Evolutionary conservation across 2,888 invertebrate species (phyloP), one percentile per base, ranked within the genome.

Genomic region (Zele albiditarsus): DNA sequence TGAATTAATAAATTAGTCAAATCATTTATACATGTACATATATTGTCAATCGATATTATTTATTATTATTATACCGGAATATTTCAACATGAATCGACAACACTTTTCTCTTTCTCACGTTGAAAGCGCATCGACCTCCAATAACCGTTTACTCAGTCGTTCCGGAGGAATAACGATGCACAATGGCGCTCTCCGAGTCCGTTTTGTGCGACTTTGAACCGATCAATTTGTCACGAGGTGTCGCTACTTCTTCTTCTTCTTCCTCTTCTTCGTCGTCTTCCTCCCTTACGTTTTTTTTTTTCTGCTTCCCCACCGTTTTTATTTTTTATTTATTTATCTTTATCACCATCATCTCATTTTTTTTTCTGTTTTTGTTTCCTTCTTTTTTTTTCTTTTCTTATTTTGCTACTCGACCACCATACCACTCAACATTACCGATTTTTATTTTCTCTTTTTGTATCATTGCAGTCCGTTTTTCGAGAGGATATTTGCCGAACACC

Each of bases 401-500:
- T 38, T 38, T 23, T 27, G 12, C 42, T 42, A 23, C 53, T 53
- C 23, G 8, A 53, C 53, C 20, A 53, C 6, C 53, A 20, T 53
- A 28, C 62, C 49, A 69, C 46, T 53, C 31, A n/a, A 25, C 31
- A 23, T 66, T 46, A 20, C 6, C 31, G 33, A 63, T 53, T 60
- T 67, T 65, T 49, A 1, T 25, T 33, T 27, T 12, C 14, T 53
- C 33, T 12, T 68, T 69, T 65, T 75, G 38, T 76, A 28, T 28
- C 71, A 74, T 87, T 95, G 92, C 91, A 96, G 96, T 85, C 96
- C 97, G 28, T 95, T 97, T 87, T 97, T 97, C 90, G 94, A 96
- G 86, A 92, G 94, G 86, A 95, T 97, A 88, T 96, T 97, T 89
- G 93, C 95, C 84, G 97, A 97, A 88, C 96, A 96, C 85, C 97